A percentile compares a stretch with the other conserved stretches of the same genome.
Conservation (phyloP, 2,888 invertebrate species). For the Spatulosminthurus flaviceps region DNA sequence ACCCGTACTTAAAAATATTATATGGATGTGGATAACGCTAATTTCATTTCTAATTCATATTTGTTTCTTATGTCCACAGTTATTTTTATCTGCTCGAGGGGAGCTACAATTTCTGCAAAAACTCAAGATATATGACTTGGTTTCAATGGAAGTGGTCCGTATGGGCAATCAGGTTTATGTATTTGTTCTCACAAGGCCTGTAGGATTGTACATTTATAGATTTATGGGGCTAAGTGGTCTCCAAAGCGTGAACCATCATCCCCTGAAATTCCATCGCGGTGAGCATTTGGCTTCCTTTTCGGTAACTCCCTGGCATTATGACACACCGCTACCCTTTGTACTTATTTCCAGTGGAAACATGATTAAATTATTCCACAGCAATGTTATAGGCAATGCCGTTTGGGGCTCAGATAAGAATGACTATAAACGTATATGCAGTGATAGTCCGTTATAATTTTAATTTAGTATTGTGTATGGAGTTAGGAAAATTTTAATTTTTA, state of each 20-base stretch:
- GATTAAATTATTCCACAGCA: slow-evolving; percentile 55
- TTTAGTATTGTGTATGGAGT: too few relatives aligned
- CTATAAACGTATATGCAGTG: not conserved
- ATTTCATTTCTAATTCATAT: too few relatives aligned
- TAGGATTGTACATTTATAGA: slow-evolving; percentile 52
- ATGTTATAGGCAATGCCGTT: slow-evolving; percentile 53
- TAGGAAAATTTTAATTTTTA: too few relatives aligned
- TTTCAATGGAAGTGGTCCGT: slow-evolving; percentile 39
- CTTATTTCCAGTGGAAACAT: slow-evolving; percentile 43
- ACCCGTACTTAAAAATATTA: too few relatives aligned
- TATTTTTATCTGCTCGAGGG: slow-evolving; percentile 26
- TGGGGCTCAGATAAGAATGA: not conserved
- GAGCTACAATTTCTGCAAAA: slow-evolving; percentile 48
- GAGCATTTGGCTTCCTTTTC: slow-evolving; percentile 48
- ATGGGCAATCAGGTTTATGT: slow-evolving; percentile 50
- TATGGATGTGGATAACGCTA: too few relatives aligned
- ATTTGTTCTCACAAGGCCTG: slow-evolving; percentile 51
- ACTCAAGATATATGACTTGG: slow-evolving; percentile 46
- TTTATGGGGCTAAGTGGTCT: slow-evolving; percentile 58
- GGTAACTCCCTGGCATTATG: slow-evolving; percentile 46
- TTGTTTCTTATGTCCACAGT: too few relatives aligned
- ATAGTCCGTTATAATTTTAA: too few relatives aligned
- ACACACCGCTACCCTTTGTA: slow-evolving; percentile 50
- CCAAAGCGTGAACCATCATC: slow-evolving; percentile 49
- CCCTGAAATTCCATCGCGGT: slow-evolving; percentile 53